Base-by-base conservation (phyloP, 2,888 invertebrate genomes). In the Schrankia costaestrigalis region DNA sequence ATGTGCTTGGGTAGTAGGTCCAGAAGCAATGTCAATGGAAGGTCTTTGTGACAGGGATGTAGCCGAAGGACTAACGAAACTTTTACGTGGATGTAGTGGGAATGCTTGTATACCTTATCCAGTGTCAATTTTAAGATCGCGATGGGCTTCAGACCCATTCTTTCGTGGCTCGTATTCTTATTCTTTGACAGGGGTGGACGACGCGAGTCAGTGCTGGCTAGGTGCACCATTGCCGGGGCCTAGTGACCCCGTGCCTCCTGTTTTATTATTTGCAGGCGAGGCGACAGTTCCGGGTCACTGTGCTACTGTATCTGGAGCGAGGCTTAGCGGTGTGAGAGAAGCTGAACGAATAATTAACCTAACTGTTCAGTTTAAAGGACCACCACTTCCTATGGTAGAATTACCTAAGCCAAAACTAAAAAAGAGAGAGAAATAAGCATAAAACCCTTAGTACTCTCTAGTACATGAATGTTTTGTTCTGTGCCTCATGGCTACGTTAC, bases 201-300 rank as follows among this genome's bases (percentile, higher is more conserved):
- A 84, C 1, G 34, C 59, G 1, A 65, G 67, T n/a, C 85, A 83
- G 35, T 61, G 71, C 34, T 89, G 90, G 1, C 61, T 94, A 30
- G 91, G 91, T 0, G 89, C 89, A 50, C 94, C 94, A 0, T 66
- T 94, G 19, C 92, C 92, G 8, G 88, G 90, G 0, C 90, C 91
- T 18, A 90, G 89, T 41, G 80, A 80, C 21, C 89, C 91, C 0
- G 76, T 90, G n/a, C 90, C 91, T 0, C 94, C 94, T 0, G 90
- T 92, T 26, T 73, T 95, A 21, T 70, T 95, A 26, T 95, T 95
- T 64, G 95, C 95, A 9, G 95, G 95, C 0, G 95, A 95, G 71
- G 95, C 95, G 0, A 95, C 95, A 0, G 91, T 92, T 17, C 90
- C 92, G 0, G 91, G 92, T 1, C 93, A 93, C 44, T 93, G 90